These are phyloP conservation scores for Aricia agestis DNA, from an alignment of 1,140 invertebrate species.

Conservation along the genomic window DNA sequence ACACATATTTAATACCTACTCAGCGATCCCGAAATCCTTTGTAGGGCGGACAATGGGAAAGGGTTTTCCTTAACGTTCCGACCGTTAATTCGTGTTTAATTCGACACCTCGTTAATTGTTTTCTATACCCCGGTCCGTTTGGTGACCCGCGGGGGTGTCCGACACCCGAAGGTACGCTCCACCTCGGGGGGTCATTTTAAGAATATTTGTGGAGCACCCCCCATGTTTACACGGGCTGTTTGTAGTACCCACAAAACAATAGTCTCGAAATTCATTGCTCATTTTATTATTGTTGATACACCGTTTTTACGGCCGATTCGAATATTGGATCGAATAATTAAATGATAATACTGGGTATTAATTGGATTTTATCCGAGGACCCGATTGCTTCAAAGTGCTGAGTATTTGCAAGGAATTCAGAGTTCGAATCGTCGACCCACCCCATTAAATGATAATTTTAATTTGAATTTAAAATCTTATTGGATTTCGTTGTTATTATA, in stretches of 20 bases:
- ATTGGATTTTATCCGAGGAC: conserved; percentile 70
- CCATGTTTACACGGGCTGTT: conserved; percentile 71
- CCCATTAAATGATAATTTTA: conserved; percentile 17
- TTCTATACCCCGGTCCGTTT: conserved; percentile 68
- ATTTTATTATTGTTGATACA: conserved; percentile 76
- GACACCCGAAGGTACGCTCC: conserved; percentile 46
- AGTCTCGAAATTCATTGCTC: conserved; percentile 74
- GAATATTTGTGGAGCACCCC: conserved; percentile 70
- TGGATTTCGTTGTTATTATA: not conserved
- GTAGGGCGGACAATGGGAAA: conserved; percentile 71
- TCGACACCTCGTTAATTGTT: conserved; percentile 76
- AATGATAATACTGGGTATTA: conserved; percentile 75
- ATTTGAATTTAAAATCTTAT: conserved; percentile 13
- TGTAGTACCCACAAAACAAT: conserved; percentile 75
- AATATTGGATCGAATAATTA: conserved; percentile 74
- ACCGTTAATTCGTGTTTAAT: conserved; percentile 75
- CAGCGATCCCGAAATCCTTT: conserved; percentile 71
- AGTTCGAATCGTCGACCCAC: not conserved
- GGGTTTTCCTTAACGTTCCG: conserved; percentile 70
- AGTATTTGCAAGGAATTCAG: conserved; percentile 41
- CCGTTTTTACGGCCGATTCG: conserved; percentile 71
- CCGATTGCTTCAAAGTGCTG: conserved; percentile 49
- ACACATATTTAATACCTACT: conserved; percentile 67
- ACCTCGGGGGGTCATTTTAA: conserved; percentile 68
- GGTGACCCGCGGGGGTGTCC: conserved; percentile 58